These are phyloP conservation scores for Diogma glabrata DNA, from an alignment of 2,888 invertebrate species.

Conservation along the genomic window DNA sequence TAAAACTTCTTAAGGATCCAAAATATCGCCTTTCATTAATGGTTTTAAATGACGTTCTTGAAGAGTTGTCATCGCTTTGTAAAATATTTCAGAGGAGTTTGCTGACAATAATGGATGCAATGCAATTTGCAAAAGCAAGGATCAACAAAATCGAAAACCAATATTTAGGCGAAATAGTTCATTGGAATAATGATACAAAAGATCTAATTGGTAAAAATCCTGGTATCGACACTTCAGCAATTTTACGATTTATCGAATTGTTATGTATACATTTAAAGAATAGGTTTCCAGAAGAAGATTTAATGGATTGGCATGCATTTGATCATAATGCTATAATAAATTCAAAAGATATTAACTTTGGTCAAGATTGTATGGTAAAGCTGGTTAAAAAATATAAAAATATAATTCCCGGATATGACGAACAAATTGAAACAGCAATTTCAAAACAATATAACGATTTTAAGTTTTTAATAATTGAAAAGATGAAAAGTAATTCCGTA, in stretches of 20 bases:
- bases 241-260: conserved; percentile 5
- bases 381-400: conserved; percentile 10
- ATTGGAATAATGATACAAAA: conserved; percentile 10
- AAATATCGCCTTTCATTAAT: conserved; percentile 10
- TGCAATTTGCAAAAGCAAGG: conserved; percentile 9
- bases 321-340: conserved; percentile 10
- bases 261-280: conserved; percentile 10
- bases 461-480: conserved; percentile 11
- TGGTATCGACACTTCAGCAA: conserved; percentile 3
- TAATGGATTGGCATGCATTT: conserved; percentile 9
- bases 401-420: conserved; percentile 10
- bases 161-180: conserved; percentile 10
- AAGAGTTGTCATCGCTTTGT: conserved; percentile 10
- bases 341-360: conserved; percentile 11
- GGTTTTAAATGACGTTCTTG: conserved; percentile 10
- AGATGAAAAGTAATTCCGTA: conserved; percentile 11
- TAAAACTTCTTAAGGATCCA: conserved; percentile 9
- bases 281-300: conserved; percentile 9
- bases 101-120: conserved; percentile 10
- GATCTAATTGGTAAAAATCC: conserved; percentile 9
- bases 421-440: conserved; percentile 3
- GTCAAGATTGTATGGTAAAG: conserved; percentile 6
- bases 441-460: conserved; percentile 8
- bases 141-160: conserved; percentile 10
- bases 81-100: conserved; percentile 10